Conservation (phyloP, 2,888 invertebrate genomes). For the Panopea generosa region DNA sequence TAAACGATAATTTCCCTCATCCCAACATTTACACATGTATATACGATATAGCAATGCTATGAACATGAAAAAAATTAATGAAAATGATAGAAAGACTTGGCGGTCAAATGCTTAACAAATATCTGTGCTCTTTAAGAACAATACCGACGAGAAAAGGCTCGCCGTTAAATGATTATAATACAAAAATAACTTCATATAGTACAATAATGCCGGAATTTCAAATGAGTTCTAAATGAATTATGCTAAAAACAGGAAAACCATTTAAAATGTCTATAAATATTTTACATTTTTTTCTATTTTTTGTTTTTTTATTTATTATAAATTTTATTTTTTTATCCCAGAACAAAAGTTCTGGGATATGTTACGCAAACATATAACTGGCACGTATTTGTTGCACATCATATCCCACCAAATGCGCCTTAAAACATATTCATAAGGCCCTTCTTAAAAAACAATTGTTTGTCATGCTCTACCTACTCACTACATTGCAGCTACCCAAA, state of each 20-base stretch:
- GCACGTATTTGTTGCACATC: slow-evolving; percentile 54
- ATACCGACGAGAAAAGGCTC: slow-evolving; percentile 20
- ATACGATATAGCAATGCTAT: too few species aligned
- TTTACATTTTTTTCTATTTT: slow-evolving; percentile 15
- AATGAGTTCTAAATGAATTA: slow-evolving; percentile 28
- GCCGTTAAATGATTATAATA: slow-evolving; percentile 20
- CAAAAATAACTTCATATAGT: slow-evolving; percentile 21
- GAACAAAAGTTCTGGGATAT: slow-evolving; percentile 9
- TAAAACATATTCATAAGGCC: too few species aligned
- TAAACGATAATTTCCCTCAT: too few species aligned
- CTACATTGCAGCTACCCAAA: too few species aligned
- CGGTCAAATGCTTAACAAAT: slow-evolving; percentile 75
- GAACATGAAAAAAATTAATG: too few species aligned
- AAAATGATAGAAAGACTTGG: slow-evolving; percentile 70
- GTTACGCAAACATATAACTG: slow-evolving; percentile 1
- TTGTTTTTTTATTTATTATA: slow-evolving; percentile 8
- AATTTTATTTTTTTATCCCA: slow-evolving; percentile 7
- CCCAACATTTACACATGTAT: too few species aligned
- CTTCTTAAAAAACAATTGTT: too few species aligned
- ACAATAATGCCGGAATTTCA: slow-evolving; percentile 9
- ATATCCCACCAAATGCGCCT: too few species aligned
- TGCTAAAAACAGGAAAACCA: slow-evolving; percentile 12
- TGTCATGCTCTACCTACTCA: too few species aligned
- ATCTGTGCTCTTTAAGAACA: slow-evolving; percentile 57
- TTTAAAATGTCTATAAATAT: slow-evolving; percentile 4